Conservation (phyloP, 2,888 invertebrate genomes). For the Campaea margaritaria region DNA sequence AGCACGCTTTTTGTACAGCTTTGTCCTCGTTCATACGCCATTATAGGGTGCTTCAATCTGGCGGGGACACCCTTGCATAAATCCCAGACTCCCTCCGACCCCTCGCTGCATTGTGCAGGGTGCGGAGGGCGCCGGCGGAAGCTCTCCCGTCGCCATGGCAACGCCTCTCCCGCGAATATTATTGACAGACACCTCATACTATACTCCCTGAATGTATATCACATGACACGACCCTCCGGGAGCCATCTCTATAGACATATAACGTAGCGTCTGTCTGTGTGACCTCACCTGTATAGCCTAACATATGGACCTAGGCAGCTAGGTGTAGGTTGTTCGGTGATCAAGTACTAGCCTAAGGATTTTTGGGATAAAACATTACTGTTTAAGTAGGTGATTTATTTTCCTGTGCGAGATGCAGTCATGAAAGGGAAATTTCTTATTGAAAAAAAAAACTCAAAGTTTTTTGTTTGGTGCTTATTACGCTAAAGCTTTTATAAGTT, state of each 20-base stretch:
- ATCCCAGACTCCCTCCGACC: conserved; percentile 71
- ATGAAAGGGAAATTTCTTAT: too few species aligned
- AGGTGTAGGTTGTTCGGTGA: too few species aligned
- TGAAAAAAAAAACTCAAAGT: too few species aligned
- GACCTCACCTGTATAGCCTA: background rate
- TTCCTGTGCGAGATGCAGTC: too few species aligned
- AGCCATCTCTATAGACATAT: conserved; percentile 11
- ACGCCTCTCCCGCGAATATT: conserved; percentile 76
- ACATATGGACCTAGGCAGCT: too few species aligned
- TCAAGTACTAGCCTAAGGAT: too few species aligned
- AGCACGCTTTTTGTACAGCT: conserved; percentile 38
- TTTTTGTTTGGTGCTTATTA: too few species aligned
- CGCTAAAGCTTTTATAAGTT: too few species aligned
- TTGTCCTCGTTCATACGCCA: conserved; percentile 37
- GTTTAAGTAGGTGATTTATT: too few species aligned
- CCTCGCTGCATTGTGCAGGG: conserved; percentile 65
- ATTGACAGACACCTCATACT: conserved; percentile 76
- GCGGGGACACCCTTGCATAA: conserved; percentile 63
- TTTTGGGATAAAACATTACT: too few species aligned
- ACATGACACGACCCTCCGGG: conserved; percentile 45
- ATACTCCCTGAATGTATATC: conserved; percentile 35
- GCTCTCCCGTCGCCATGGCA: conserved; percentile 77
- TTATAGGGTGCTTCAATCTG: conserved; percentile 43
- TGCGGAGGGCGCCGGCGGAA: conserved; percentile 54
- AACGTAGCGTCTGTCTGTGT: conserved; percentile 5